Evolutionary conservation across 2,888 invertebrate species (phyloP), one percentile per base, ranked within the genome.

Genomic region (Perdita meconis): DNA sequence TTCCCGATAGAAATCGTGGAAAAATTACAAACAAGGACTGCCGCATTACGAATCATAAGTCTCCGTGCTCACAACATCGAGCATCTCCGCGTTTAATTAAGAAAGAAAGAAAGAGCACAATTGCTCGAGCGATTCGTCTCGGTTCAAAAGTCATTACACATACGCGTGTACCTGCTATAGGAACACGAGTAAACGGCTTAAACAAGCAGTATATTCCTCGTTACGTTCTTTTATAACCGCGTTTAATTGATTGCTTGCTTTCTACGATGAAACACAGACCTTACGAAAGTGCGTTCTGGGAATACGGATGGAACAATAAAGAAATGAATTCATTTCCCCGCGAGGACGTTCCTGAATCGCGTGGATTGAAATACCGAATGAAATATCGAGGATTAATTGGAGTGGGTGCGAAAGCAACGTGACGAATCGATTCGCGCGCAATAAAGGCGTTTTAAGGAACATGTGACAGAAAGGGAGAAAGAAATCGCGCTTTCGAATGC

Each of bases 401-500:
- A 12, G 12, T 19, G 1, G 19, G 10, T 8, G 47, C 5, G 19
- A 38, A n/a, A n/a, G 30, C 19, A 16, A 13, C 34, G 53, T n/a
- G 44, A 30, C 30, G 19, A 36, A 34, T 50, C 22, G 36, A 50
- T 22, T 22, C 13, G n/a, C 44, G 22, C 2, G 44, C 44, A 24
- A 36, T 19, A 19, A n/a, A 53, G n/a, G 1, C 5, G n/a, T 38
- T n/a, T 30, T n/a, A 16, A 57, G 66, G 50, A 42, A 36, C 24
- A 34, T 19, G 19, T n/a, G 26, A 22, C 51, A 34, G 36, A 60
- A 10, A 61, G 64, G 50, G 60, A 61, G 78, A 66, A 75, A 80
- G 79, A 83, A 82, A 87, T 81, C 76, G 68, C 61, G 82, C 86
- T 87, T 86, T 87, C 85, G 81, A 86, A 84, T 80, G 71, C 63